Evolutionary conservation across 1,140 invertebrate genomes (phyloP), one percentile per base, ranked within the genome.

Genomic region (Drosophila malerkotliana): DNA sequence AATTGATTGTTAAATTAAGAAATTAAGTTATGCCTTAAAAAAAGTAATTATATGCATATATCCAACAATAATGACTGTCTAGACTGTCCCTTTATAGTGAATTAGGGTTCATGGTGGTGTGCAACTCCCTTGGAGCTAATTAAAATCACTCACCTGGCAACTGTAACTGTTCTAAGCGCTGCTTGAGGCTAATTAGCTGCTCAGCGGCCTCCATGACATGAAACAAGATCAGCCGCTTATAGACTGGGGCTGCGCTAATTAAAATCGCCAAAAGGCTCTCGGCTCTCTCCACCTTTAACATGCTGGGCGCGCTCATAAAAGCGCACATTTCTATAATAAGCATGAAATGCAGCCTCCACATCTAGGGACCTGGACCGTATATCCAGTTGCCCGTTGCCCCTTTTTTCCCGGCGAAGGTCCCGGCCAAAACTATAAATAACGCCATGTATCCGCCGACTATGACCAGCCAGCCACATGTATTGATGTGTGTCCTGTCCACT

Each of bases 401-500:
- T 14, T 52, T 52, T 26, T 26, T 12, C 51, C 44, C 58, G 21
- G 30, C 32, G 44, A 67, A 69, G 67, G 48, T 59, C 49, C 51
- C 39, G 60, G 48, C 68, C 72, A 44, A 87, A 87, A 83, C 83
- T 88, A 88, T 88, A 88, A 88, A 88, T 88, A 88, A 89, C 76
- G 76, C 76, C 76, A 68, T 82, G 76, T 58, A 58, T 67, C 59
- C 52, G 6, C 52, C 30, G 68, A 72, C 80, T 54, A 21, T 52
- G 60, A 48, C 68, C 56, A 49, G 71, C 34, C 74, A 72, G 71
- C 34, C 74, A 72, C 47, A 76, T 67, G 56, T 88, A 87, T 87
- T 87, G 82, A 87, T 88, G 82, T 88, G 82, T 82, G 82, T 85
- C 84, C 77, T 80, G 85, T 87, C 88, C 77, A 80, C 81, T 91